phyloP scores from a whole-genome alignment of 92 coral and sea anemone species.

The Bergia puertoricense region DNA sequence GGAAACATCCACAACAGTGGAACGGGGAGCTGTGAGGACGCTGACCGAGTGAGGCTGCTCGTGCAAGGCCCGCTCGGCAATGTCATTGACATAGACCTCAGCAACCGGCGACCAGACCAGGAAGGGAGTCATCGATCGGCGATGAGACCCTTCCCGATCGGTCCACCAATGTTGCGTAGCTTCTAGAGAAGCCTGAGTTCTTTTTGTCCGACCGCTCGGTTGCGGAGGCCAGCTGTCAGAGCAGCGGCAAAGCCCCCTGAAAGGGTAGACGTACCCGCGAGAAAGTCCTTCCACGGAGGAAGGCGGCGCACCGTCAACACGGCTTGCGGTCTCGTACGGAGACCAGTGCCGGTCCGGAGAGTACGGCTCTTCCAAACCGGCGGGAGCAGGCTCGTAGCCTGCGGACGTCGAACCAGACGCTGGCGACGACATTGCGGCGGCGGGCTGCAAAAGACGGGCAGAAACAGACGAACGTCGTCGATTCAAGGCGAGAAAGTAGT shows the following conservation, averaged over 20 bases:
- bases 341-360: neutral
- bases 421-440: neutral
- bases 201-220: too few relatives aligned
- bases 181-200: too few relatives aligned
- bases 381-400: neutral
- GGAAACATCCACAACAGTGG: neutral
- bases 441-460: conserved; percentile 1
- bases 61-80: too few relatives aligned
- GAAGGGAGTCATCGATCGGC: too few relatives aligned
- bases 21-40: neutral
- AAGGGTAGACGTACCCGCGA: neutral
- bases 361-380: neutral
- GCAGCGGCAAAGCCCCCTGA: too few relatives aligned
- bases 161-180: too few relatives aligned
- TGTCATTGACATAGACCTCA: too few relatives aligned
- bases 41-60: too few relatives aligned
- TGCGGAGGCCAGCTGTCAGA: too few relatives aligned
- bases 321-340: neutral
- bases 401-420: neutral
- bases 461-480: neutral
- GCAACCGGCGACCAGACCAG: too few relatives aligned
- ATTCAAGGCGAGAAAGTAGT: neutral
- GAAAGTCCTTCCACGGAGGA: neutral
- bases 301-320: neutral
- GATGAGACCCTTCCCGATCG: too few relatives aligned